Evolutionary conservation across 2,888 invertebrate genomes (phyloP).

Genomic region (Tetheella fluctuosa): DNA sequence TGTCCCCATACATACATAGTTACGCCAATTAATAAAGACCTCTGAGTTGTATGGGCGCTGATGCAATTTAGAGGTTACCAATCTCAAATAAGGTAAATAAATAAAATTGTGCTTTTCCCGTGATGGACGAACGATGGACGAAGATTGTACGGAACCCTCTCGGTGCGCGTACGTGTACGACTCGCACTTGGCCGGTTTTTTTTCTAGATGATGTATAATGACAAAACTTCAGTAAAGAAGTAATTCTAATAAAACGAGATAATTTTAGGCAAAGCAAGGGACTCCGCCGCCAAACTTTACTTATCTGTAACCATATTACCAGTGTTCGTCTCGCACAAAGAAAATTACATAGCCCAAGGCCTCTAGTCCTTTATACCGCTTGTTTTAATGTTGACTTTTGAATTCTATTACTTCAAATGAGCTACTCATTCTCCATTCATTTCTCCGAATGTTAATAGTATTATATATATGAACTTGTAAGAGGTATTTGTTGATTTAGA

Average conservation of each 20-base stretch:
- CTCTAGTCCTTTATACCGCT: not conserved
- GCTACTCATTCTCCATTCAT: not conserved
- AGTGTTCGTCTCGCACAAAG: not conserved
- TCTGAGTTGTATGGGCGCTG: too few relatives aligned
- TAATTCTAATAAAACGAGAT: slow-evolving; percentile 5
- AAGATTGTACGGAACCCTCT: too few relatives aligned
- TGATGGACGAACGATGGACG: too few relatives aligned
- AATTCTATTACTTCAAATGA: not conserved
- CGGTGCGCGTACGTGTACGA: too few relatives aligned
- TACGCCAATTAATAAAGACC: too few relatives aligned
- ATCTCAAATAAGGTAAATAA: too few relatives aligned
- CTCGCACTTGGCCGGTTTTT: too few relatives aligned
- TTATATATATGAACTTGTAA: not conserved
- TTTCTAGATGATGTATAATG: not conserved
- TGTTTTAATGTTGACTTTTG: not conserved
- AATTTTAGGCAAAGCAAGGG: slow-evolving; percentile 1
- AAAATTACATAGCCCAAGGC: slow-evolving; percentile 4
- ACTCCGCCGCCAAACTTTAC: not conserved
- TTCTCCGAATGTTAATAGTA: not conserved
- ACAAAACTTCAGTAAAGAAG: not conserved
- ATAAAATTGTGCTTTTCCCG: too few relatives aligned
- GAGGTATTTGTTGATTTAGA: too few relatives aligned
- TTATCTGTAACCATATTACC: slow-evolving; percentile 7
- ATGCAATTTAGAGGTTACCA: too few relatives aligned
- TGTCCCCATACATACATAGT: too few relatives aligned